Evolutionary conservation across 1,140 invertebrate species (phyloP).

Genomic region (Acyrthosiphon pisum): DNA sequence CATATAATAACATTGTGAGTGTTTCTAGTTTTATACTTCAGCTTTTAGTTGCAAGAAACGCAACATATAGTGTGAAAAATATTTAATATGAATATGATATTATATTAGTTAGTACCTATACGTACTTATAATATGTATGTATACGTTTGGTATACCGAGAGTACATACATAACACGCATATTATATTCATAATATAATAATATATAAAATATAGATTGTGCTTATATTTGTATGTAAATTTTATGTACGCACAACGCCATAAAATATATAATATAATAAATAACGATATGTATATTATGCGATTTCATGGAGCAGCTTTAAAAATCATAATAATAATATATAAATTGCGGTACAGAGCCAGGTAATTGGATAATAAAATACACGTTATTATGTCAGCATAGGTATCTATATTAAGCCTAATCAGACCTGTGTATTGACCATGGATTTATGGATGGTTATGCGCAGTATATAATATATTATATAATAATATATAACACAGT

Average conservation of each 20-base stretch:
- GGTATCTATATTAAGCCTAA: neutral
- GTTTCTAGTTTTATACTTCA: neutral
- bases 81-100: neutral
- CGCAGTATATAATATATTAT: too few species aligned
- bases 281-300: neutral
- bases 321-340: neutral
- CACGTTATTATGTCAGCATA: neutral
- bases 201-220: neutral
- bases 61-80: neutral
- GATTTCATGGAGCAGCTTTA: neutral
- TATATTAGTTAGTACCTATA: neutral
- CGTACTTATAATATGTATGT: neutral
- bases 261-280: neutral
- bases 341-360: neutral
- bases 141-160: neutral
- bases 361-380: neutral
- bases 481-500: too few species aligned
- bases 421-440: neutral
- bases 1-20: neutral
- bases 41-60: neutral
- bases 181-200: neutral
- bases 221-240: slow-evolving; percentile 6
- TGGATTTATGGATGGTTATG: neutral
- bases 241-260: neutral
- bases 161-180: neutral